Evolutionary conservation across 1,140 invertebrate genomes (phyloP), one percentile per base, ranked within the genome.

Genomic region (Wasmannia auropunctata): DNA sequence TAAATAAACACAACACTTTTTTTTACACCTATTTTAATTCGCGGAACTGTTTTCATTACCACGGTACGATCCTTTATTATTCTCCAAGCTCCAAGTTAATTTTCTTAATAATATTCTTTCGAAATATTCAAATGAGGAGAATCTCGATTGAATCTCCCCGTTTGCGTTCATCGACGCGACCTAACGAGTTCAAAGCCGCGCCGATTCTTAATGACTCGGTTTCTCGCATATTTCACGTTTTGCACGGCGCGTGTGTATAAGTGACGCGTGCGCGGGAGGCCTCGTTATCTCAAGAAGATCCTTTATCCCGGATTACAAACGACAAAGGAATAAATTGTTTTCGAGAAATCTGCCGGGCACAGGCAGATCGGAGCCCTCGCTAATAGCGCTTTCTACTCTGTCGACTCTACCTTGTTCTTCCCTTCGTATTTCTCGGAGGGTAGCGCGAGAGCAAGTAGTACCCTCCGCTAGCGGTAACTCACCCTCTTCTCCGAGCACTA

Each of bases 271-370:
- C 85, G 75, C 49, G 46, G 49, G 16, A 25, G 34, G 40, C 75
- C 70, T 89, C 85, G 88, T 90, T 90, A 85, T 89, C 88, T 90
- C 84, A 79, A 89, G 88, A 72, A 89, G 88, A 86, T 86, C 76
- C 76, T 86, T 89, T 85, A 89, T 70, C 69, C 63, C 46, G 74
- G 51, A 56, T 88, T 85, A 84, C 74, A 72, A 77, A 72, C 85
- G 88, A 90, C 88, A 90, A 90, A 90, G 88, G 88, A 90, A 90
- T 90, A 90, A 87, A 90, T 88, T 88, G 85, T 83, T 81, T 79
- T 79, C 86, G 79, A 87, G 86, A 85, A 69, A 88, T 77, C 72
- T 76, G 43, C 65, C 79, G 70, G 25, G 67, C 70, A 75, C 69
- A 49, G 22, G 37, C 83, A 60, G 74, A 72, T 91, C 87, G 65